A percentile compares a stretch with the other conserved stretches of the same genome.
Conservation (phyloP, 1,140 invertebrate genomes). For the Myzus persicae region DNA sequence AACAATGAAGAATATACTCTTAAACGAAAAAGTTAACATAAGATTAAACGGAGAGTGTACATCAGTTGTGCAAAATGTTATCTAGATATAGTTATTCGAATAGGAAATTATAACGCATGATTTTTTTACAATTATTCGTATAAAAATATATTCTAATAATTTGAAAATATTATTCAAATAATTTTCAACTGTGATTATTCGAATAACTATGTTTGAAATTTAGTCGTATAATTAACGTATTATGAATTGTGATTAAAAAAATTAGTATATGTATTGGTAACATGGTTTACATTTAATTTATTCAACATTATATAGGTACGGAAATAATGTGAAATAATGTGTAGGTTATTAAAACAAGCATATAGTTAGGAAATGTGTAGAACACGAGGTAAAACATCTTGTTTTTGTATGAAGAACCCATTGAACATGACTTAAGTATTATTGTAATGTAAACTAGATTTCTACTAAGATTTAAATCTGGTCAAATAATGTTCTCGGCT, state of each 20-base stretch:
- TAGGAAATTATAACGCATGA: too few relatives aligned
- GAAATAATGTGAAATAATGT: not conserved
- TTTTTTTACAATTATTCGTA: too few relatives aligned
- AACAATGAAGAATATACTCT: not conserved
- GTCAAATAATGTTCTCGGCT: not conserved
- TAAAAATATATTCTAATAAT: too few relatives aligned
- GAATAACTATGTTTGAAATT: too few relatives aligned
- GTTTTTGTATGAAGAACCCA: not conserved
- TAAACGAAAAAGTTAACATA: not conserved
- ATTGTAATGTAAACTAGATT: not conserved
- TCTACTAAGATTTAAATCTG: not conserved
- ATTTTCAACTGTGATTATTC: too few relatives aligned
- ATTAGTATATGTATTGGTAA: not conserved
- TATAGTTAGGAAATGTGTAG: not conserved
- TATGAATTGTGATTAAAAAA: not conserved
- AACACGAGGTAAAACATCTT: not conserved
- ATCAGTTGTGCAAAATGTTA: too few relatives aligned
- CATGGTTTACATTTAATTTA: not conserved
- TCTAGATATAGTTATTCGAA: too few relatives aligned
- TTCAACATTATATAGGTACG: not conserved
- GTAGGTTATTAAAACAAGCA: not conserved
- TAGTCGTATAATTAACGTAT: too few relatives aligned
- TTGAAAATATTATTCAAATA: too few relatives aligned
- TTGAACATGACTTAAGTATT: too few relatives aligned
- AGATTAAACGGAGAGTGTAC: too few relatives aligned